A percentile compares a stretch with the other conserved stretches of the same genome.
Conservation (phyloP, 2,888 invertebrate species). For the Minunthozetes semirufus region DNA sequence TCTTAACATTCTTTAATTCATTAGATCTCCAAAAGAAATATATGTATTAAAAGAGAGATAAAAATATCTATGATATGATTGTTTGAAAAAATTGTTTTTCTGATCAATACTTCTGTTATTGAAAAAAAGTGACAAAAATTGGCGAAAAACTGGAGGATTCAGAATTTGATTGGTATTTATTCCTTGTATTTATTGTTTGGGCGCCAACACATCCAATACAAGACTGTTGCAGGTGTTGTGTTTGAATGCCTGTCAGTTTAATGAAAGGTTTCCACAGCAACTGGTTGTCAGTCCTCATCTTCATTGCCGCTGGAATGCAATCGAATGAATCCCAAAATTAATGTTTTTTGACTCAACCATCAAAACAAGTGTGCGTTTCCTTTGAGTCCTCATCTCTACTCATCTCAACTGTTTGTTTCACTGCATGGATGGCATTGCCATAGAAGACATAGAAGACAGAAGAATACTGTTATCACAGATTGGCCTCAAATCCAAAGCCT, state of each 20-base stretch:
- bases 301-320: slow-evolving; percentile 22
- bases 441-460: neutral
- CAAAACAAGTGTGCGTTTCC: slow-evolving; percentile 5
- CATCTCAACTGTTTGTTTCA: neutral
- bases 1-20: too few species aligned
- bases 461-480: too few species aligned
- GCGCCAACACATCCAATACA: too few species aligned
- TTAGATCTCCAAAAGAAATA: too few species aligned
- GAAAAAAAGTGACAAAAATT: too few species aligned
- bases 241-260: neutral
- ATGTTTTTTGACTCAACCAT: slow-evolving; percentile 9
- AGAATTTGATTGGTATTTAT: neutral
- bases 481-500: too few species aligned
- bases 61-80: neutral
- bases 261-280: slow-evolving; percentile 5
- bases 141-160: too few species aligned
- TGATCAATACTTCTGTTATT: neutral
- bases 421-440: slow-evolving; percentile 6
- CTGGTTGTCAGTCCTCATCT: neutral
- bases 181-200: neutral
- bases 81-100: neutral
- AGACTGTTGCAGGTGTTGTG: neutral
- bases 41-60: too few species aligned
- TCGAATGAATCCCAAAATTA: slow-evolving; percentile 12
- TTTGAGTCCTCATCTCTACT: neutral